Conservation (phyloP, 2,797 vertebrate species). For the Molossus alvarezi region DNA sequence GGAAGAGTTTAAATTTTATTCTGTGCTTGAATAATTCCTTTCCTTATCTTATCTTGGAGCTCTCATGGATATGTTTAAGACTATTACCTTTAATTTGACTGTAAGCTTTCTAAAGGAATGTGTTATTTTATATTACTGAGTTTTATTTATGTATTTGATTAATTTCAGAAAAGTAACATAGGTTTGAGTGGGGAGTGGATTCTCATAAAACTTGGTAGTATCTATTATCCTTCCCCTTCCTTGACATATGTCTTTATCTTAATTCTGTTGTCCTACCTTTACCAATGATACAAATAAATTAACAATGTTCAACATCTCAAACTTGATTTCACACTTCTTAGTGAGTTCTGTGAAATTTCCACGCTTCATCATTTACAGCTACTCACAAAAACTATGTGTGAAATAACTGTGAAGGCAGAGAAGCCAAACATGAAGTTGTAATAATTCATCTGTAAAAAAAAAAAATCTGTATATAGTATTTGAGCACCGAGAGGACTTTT, state of each 20-base stretch:
- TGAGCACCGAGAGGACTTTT: slow-evolving; percentile 5
- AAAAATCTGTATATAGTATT: background rate
- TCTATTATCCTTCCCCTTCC: background rate
- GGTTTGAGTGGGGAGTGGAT: background rate
- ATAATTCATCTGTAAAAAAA: slow-evolving; percentile 69
- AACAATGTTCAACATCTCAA: slow-evolving; percentile 62
- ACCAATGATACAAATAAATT: background rate
- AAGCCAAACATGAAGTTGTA: slow-evolving; percentile 61
- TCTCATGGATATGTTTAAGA: background rate
- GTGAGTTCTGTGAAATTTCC: slow-evolving; percentile 60
- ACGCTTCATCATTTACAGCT: slow-evolving; percentile 57
- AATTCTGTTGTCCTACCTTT: background rate
- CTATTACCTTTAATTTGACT: background rate
- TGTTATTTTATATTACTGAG: background rate
- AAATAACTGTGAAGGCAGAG: slow-evolving; percentile 69
- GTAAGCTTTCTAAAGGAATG: background rate
- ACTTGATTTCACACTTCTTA: slow-evolving; percentile 58
- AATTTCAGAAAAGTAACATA: background rate
- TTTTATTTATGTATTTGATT: slow-evolving; percentile 35
- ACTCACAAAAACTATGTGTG: slow-evolving; percentile 69
- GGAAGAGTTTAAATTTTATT: background rate
- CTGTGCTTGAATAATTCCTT: background rate
- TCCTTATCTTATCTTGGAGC: background rate
- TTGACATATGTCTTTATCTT: background rate
- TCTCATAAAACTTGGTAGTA: background rate